Conservation (phyloP, 2,888 invertebrate species). For the Papilio demoleus region DNA sequence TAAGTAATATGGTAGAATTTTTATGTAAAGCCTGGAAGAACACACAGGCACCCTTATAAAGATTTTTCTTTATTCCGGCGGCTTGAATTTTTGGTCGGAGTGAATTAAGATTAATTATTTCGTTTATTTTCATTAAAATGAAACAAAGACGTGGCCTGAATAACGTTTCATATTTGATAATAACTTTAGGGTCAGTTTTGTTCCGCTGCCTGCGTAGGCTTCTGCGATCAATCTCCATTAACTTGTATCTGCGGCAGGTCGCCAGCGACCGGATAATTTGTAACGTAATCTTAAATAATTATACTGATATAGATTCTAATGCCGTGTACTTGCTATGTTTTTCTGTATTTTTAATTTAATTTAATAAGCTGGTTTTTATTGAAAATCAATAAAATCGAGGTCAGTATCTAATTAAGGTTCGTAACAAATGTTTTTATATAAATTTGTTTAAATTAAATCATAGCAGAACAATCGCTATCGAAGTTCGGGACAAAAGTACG, state of each 20-base stretch:
- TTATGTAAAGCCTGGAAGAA: too few species aligned
- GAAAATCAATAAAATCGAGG: background rate
- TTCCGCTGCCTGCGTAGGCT: background rate
- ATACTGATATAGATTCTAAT: background rate
- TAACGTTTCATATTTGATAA: background rate
- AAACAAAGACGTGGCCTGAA: background rate
- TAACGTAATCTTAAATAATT: background rate
- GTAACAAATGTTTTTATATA: background rate
- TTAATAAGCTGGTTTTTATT: background rate
- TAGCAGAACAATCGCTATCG: background rate
- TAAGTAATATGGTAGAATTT: too few species aligned
- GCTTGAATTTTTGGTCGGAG: too few species aligned
- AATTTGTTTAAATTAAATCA: background rate
- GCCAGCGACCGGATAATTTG: background rate
- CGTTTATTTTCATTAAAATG: background rate
- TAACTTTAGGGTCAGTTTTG: background rate
- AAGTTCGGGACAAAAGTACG: background rate
- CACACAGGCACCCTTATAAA: too few species aligned
- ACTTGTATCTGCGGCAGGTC: background rate
- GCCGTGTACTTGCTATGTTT: background rate
- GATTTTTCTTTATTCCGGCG: too few species aligned
- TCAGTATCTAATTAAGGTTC: background rate
- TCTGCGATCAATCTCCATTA: conserved; percentile 4
- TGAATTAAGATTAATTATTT: too few species aligned
- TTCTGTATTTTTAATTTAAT: background rate